Evolutionary conservation across 2,888 invertebrate species (phyloP).

Genomic region (Lysandra bellargus): DNA sequence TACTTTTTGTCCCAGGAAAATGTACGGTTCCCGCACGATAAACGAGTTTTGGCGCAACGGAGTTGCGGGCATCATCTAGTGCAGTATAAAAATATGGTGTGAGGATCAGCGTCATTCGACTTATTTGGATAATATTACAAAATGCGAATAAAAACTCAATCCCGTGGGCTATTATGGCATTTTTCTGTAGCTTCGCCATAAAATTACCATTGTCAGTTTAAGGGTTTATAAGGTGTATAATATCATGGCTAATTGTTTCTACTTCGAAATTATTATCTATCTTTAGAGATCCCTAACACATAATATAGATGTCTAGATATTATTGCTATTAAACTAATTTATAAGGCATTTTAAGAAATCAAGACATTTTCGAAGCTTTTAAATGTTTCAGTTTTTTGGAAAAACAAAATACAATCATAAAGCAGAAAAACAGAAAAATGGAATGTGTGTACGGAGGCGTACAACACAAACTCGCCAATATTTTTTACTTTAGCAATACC

Average conservation of each 20-base stretch:
- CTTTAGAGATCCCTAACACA: not conserved
- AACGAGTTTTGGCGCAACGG: too few species aligned
- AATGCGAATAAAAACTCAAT: constrained; percentile 20
- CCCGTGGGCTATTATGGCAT: not conserved
- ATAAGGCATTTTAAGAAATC: too few species aligned
- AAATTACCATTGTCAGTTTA: not conserved
- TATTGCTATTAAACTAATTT: not conserved
- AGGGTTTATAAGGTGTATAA: not conserved
- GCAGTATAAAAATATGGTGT: not conserved
- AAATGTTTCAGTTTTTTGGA: not conserved
- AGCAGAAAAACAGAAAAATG: too few species aligned
- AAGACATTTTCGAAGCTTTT: not conserved
- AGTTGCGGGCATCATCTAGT: too few species aligned
- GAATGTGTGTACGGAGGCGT: too few species aligned
- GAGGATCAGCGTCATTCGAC: constrained; percentile 1
- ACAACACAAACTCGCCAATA: not conserved
- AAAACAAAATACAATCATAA: not conserved
- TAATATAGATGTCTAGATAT: not conserved
- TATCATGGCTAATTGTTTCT: not conserved
- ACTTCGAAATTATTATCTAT: not conserved
- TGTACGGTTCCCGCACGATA: too few species aligned
- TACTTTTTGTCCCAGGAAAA: too few species aligned
- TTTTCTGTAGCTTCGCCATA: not conserved
- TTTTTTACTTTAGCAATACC: too few species aligned
- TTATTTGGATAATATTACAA: constrained; percentile 20